Evolutionary conservation across 2,888 invertebrate genomes (phyloP).

Genomic region (Hyposoter didymator): DNA sequence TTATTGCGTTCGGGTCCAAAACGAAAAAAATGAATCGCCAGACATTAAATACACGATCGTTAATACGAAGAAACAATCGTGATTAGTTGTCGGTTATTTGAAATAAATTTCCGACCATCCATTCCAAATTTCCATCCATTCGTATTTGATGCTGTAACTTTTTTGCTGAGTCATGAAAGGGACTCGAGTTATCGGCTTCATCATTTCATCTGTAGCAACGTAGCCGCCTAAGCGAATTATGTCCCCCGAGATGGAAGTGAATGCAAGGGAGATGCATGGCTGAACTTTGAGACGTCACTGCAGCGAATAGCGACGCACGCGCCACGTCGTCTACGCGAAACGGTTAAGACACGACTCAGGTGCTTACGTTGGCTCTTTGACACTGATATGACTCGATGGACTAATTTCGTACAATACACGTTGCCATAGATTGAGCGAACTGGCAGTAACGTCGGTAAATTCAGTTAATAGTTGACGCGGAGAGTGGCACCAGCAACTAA

Average conservation of each 20-base stretch:
- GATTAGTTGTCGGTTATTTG: neutral
- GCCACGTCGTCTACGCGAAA: neutral
- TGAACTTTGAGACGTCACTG: neutral
- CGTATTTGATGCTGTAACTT: neutral
- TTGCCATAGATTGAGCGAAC: neutral
- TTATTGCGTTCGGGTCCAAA: neutral
- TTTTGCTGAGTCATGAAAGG: neutral
- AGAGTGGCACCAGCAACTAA: neutral
- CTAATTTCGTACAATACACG: conserved; percentile 20
- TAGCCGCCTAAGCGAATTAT: neutral
- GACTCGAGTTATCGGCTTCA: neutral
- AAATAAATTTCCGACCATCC: neutral
- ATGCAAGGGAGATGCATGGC: conserved; percentile 3
- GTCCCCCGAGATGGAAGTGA: neutral
- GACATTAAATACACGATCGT: neutral
- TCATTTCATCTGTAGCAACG: neutral
- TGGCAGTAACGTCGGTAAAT: neutral
- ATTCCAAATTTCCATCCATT: no score
- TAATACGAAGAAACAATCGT: neutral
- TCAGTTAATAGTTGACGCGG: neutral
- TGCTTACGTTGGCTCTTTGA: neutral
- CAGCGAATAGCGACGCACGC: neutral
- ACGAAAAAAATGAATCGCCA: neutral
- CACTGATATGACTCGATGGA: neutral
- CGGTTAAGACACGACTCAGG: conserved; percentile 15